Evolutionary conservation across 1,140 invertebrate species (phyloP), one percentile per base, ranked within the genome.

Genomic region (Bilobella aurantiaca): DNA sequence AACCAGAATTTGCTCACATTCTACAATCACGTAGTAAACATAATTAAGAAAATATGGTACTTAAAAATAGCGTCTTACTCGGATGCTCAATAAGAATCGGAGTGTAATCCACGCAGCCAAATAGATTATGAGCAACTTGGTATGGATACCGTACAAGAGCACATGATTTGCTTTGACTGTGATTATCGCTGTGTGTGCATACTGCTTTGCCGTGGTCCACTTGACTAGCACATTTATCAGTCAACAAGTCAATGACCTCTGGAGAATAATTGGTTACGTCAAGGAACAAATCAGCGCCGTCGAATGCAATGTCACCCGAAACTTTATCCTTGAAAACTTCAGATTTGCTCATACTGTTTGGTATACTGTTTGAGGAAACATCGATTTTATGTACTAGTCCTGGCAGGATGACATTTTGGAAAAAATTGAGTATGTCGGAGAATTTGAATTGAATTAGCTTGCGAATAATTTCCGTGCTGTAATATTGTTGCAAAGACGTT

Each of bases 401-500:
- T 12, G 34, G 34, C 8, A 42, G 34, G 34, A 42, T 18, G 18
- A 42, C 18, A 18, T 42, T 18, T 18, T 42, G 8, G 34, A 42
- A 8, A 42, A 42, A 42, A 42, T 42, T 42, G 34, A 42, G 34
- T 42, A 42, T 12, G 18, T 8, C 34, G 8, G 34, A 42, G 34
- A 12, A 42, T 18, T 8, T 42, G 18, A 18, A 42, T 18, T 42
- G 34, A 18, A 42, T 18, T 8, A 42, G 34, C 8, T 12, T 8
- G 8, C 8, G 34, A 12, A 18, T 12, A 8, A 42, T 42, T 12
- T 8, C 18, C 42, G 34, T 29, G 21, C 62, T 49, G 12, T 62
- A 53, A 3, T 60, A 32, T 28, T 30, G 28, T 62, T 65, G 63
- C 28, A 53, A 8, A 23, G 56, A 21, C 23, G 60, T 63, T 32